phyloP scores from a whole-genome alignment of 2,888 invertebrate genomes.

The Amphipoea lucens region DNA sequence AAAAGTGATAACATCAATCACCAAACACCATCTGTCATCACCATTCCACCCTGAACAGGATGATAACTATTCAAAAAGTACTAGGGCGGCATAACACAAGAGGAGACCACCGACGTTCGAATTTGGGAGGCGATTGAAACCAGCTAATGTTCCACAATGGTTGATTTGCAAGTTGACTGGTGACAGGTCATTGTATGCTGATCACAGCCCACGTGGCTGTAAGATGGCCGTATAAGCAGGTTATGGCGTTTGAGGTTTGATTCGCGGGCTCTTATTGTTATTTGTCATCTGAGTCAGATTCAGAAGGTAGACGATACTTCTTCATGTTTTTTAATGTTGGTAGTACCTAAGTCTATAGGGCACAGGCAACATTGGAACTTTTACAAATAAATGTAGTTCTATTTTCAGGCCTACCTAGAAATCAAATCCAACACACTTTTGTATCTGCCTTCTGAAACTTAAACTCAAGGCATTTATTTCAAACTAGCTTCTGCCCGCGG shows the following conservation, averaged over 20 bases:
- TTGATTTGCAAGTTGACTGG: conserved; percentile 86
- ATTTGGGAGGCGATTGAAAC: conserved; percentile 82
- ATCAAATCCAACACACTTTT: neutral
- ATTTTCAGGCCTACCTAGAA: neutral
- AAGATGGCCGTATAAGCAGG: conserved; percentile 57
- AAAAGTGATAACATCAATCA: conserved; percentile 21
- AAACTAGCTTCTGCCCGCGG: too few relatives aligned
- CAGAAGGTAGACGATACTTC: conserved; percentile 2
- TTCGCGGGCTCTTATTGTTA: conserved; percentile 52
- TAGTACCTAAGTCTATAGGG: neutral
- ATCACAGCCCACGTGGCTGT: conserved; percentile 72
- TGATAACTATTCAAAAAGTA: conserved; percentile 58
- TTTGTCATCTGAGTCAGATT: conserved; percentile 42
- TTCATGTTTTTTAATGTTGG: neutral
- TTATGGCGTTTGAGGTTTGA: conserved; percentile 52
- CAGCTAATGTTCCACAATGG: conserved; percentile 82
- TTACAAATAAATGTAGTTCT: neutral
- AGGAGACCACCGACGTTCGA: conserved; percentile 79
- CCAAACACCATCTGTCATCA: conserved; percentile 30
- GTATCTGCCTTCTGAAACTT: neutral
- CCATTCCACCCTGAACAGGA: conserved; percentile 15
- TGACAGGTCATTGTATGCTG: conserved; percentile 87
- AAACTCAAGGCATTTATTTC: neutral
- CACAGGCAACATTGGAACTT: neutral
- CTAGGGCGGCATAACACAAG: conserved; percentile 64